These are phyloP conservation scores for Meteorus colon DNA, from an alignment of 2,888 invertebrate species.

Conservation along the genomic window DNA sequence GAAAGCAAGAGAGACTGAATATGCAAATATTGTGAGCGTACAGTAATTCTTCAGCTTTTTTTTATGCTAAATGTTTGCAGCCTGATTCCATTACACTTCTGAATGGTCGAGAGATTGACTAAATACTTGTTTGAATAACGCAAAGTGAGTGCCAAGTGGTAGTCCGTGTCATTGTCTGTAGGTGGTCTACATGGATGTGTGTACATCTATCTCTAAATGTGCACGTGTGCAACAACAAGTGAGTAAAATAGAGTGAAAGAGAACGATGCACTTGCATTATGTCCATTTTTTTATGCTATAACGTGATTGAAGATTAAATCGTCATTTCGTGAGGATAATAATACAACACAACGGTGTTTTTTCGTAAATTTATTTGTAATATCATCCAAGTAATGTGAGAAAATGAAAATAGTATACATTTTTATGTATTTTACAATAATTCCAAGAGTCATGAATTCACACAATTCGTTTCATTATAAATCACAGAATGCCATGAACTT, in stretches of 20 bases:
- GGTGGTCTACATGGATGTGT: slow-evolving; percentile 58
- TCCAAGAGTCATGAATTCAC: no score
- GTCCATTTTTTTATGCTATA: background rate
- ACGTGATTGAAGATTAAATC: slow-evolving; percentile 1
- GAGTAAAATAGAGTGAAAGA: slow-evolving; percentile 6
- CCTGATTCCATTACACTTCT: slow-evolving; percentile 51
- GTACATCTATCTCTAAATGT: background rate
- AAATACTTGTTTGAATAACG: slow-evolving; percentile 64
- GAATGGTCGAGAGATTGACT: slow-evolving; percentile 52
- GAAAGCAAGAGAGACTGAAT: background rate
- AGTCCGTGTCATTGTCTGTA: slow-evolving; percentile 66
- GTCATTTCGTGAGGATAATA: background rate
- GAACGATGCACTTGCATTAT: background rate
- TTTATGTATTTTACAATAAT: no score
- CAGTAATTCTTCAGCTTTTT: background rate
- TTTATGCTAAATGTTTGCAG: background rate
- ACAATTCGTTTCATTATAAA: slow-evolving; percentile 26
- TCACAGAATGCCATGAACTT: slow-evolving; percentile 25
- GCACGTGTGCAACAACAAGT: background rate
- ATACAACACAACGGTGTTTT: no score
- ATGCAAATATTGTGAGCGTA: background rate
- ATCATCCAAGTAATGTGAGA: no score
- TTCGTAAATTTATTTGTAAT: no score
- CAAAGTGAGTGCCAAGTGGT: slow-evolving; percentile 71
- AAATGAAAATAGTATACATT: no score